These are phyloP conservation scores for Serripes groenlandicus DNA, from an alignment of 2,888 invertebrate species.

Conservation along the genomic window DNA sequence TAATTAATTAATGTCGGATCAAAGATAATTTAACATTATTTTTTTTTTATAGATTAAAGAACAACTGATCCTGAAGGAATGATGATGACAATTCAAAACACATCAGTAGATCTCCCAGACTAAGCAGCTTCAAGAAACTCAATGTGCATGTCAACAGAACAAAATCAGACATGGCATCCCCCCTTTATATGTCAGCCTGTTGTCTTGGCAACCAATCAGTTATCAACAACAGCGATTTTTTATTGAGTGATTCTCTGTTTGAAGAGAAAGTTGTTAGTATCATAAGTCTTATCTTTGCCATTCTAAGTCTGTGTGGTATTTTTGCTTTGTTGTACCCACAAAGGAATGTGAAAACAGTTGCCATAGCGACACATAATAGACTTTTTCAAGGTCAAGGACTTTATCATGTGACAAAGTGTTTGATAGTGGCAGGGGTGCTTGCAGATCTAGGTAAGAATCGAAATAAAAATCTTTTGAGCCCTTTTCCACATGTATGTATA, in stretches of 20 bases:
- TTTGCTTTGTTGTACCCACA: conserved; percentile 46
- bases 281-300: conserved; percentile 46
- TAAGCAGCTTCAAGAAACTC: neutral
- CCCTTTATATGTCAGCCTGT: conserved; percentile 55
- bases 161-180: conserved; percentile 49
- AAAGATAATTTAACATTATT: no score
- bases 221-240: conserved; percentile 36
- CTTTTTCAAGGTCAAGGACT: conserved; percentile 44
- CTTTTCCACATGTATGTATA: no score
- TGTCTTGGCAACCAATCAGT: conserved; percentile 63
- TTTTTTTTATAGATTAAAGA: no score
- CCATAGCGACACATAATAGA: conserved; percentile 6
- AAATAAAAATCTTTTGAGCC: no score
- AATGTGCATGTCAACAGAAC: neutral
- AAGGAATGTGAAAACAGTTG: conserved; percentile 6
- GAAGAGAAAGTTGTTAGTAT: conserved; percentile 55
- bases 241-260: conserved; percentile 11
- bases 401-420: conserved; percentile 43
- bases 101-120: neutral
- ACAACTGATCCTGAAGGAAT: no score
- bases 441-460: conserved; percentile 62
- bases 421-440: conserved; percentile 50
- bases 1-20: no score
- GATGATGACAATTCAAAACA: no score
- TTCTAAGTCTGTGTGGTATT: conserved; percentile 46